A percentile compares a stretch with the other conserved stretches of the same genome.
phyloP scores from a whole-genome alignment of 53 echinoderm and acorn worm species.

The Pentamera pediparva region DNA sequence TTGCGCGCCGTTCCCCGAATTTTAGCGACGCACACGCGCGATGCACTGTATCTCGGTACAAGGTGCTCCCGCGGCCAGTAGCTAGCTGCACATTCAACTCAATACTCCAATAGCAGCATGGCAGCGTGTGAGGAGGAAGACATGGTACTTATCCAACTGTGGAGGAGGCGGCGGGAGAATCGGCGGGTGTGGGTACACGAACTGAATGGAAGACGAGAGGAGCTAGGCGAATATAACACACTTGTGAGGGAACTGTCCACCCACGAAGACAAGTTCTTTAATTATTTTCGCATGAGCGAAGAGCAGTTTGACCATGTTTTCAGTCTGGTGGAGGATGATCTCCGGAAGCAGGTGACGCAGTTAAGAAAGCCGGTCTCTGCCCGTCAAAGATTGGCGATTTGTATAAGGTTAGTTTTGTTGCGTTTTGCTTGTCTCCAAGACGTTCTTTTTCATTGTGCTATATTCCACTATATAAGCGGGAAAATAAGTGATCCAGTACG shows the following conservation, averaged over 20 bases:
- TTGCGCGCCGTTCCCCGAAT: too few species aligned
- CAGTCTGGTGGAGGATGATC: constrained; percentile 15
- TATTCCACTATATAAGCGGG: too few species aligned
- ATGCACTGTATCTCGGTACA: too few species aligned
- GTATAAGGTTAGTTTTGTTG: constrained; percentile 34
- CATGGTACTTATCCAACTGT: not conserved
- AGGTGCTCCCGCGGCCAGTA: too few species aligned
- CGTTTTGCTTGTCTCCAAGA: too few species aligned
- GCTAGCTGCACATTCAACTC: too few species aligned
- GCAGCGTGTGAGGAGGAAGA: too few species aligned
- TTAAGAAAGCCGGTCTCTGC: constrained; percentile 10
- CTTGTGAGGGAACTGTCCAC: constrained; percentile 15
- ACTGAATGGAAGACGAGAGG: not conserved
- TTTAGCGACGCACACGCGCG: too few species aligned
- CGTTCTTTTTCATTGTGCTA: too few species aligned
- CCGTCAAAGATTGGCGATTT: constrained; percentile 23
- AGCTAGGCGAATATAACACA: constrained; percentile 5
- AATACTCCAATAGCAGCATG: too few species aligned
- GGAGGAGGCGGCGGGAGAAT: not conserved
- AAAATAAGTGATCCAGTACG: too few species aligned
- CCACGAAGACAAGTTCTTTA: constrained; percentile 29
- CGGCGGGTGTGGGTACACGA: not conserved
- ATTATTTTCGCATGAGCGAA: constrained; percentile 31
- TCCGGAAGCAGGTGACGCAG: constrained; percentile 14
- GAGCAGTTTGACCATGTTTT: constrained; percentile 20